Evolutionary conservation across 2,797 vertebrate species (phyloP).

Genomic region (Protosalanx chinensis): DNA sequence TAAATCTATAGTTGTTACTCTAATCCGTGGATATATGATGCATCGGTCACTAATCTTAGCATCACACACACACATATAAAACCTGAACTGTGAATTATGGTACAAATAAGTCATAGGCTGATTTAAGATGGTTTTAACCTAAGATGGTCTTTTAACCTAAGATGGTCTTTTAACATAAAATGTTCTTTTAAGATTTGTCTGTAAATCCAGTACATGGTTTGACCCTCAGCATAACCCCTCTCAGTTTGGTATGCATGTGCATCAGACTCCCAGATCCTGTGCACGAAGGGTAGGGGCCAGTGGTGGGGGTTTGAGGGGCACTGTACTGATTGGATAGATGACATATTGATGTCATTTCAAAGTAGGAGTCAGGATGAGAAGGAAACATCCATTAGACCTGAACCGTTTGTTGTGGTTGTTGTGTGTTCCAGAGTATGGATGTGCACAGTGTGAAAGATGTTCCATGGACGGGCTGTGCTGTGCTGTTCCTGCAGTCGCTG

Average conservation of each 20-base stretch:
- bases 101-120: too few relatives aligned
- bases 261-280: conserved; percentile 19
- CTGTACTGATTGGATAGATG: too few relatives aligned
- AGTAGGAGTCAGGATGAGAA: neutral
- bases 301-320: neutral
- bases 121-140: too few relatives aligned
- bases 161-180: neutral
- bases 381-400: neutral
- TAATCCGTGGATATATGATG: conserved; percentile 62
- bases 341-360: too few relatives aligned
- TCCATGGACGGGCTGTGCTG: conserved; percentile 85
- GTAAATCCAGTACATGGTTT: neutral
- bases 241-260: neutral
- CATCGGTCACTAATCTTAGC: conserved; percentile 63
- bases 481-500: conserved; percentile 84
- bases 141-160: neutral
- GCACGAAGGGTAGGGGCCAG: neutral
- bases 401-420: neutral
- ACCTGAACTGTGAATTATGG: too few relatives aligned
- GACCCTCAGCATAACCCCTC: neutral
- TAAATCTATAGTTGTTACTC: conserved; percentile 64
- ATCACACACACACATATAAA: conserved; percentile 19
- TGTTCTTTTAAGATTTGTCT: neutral
- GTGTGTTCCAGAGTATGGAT: conserved; percentile 65
- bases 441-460: conserved; percentile 54